Percentiles rank a stretch among this genome's conserved stretches.
Conservation (phyloP, 2,888 invertebrate species). For the Acleris cristana region DNA sequence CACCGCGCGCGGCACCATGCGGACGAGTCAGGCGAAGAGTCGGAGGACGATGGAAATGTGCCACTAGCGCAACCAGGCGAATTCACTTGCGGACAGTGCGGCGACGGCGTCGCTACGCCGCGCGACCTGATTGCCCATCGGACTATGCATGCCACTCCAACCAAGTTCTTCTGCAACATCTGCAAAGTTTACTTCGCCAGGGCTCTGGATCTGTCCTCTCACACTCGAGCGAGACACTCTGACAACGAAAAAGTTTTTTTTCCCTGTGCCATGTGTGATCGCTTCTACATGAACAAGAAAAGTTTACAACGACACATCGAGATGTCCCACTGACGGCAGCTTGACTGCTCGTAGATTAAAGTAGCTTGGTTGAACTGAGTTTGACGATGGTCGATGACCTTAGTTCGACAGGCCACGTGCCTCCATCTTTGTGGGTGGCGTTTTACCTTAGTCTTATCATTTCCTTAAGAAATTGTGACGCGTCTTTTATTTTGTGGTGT, state of each 20-base stretch:
- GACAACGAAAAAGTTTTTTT: conserved; percentile 82
- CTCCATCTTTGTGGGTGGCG: neutral
- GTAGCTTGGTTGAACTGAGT: conserved; percentile 18
- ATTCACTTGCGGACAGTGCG: conserved; percentile 82
- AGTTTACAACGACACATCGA: conserved; percentile 83
- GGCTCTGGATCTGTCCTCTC: conserved; percentile 73
- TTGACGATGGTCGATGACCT: conserved; percentile 26
- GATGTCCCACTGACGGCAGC: conserved; percentile 74
- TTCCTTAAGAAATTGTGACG: conserved; percentile 23
- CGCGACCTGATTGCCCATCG: conserved; percentile 83
- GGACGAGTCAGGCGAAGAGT: conserved; percentile 61
- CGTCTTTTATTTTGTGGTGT: conserved; percentile 47
- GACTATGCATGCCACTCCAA: conserved; percentile 79
- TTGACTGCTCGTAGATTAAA: conserved; percentile 21
- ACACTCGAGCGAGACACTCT: conserved; percentile 77
- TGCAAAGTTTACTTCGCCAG: conserved; percentile 82
- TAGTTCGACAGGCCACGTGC: neutral
- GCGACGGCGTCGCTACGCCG: conserved; percentile 81
- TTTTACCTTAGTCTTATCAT: conserved; percentile 5
- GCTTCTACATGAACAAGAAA: conserved; percentile 81
- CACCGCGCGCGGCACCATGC: conserved; percentile 85
- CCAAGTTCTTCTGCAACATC: conserved; percentile 83
- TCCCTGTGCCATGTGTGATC: conserved; percentile 84
- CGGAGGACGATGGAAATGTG: conserved; percentile 67
- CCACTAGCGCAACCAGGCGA: conserved; percentile 70